A percentile compares a stretch with the other conserved stretches of the same genome.
These are phyloP conservation scores for Rallus limicola DNA, from an alignment of 2,113 vertebrate species.

Conservation along the genomic window DNA sequence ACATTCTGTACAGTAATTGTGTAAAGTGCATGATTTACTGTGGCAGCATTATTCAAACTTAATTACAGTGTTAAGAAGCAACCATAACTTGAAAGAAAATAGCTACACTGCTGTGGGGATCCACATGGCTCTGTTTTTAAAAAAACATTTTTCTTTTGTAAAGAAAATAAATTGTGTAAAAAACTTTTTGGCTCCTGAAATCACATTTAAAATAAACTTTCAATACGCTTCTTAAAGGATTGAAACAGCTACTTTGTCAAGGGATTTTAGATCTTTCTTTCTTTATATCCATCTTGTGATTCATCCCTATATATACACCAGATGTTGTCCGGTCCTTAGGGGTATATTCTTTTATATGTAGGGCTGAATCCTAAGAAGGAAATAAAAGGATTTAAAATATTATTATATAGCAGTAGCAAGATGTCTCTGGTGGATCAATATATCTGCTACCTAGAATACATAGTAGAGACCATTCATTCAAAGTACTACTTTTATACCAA, in stretches of 20 bases:
- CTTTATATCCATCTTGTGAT: slow-evolving; percentile 41
- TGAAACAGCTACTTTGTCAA: slow-evolving; percentile 44
- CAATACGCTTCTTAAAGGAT: slow-evolving; percentile 32
- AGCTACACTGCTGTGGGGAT: slow-evolving; percentile 55
- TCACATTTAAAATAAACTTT: slow-evolving; percentile 53
- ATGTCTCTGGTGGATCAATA: slow-evolving; percentile 13
- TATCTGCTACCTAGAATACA: not conserved
- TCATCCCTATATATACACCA: slow-evolving; percentile 10
- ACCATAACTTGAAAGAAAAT: slow-evolving; percentile 66
- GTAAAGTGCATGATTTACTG: slow-evolving; percentile 69
- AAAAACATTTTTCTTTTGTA: slow-evolving; percentile 11
- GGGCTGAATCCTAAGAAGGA: slow-evolving; percentile 49
- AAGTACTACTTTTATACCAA: not conserved
- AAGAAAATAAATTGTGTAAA: slow-evolving; percentile 44
- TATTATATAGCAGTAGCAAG: slow-evolving; percentile 9
- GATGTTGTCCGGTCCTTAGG: slow-evolving; percentile 22
- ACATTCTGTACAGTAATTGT: slow-evolving; percentile 64
- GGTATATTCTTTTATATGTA: slow-evolving; percentile 24
- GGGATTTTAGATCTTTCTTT: slow-evolving; percentile 50
- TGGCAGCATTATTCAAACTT: slow-evolving; percentile 73
- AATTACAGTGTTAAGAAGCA: slow-evolving; percentile 72
- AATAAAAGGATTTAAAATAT: slow-evolving; percentile 48
- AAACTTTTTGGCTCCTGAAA: slow-evolving; percentile 43
- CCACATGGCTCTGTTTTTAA: slow-evolving; percentile 35
- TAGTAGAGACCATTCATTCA: not conserved